These are phyloP conservation scores for Progne subis DNA, from an alignment of 2,113 vertebrate genomes.

Conservation along the genomic window DNA sequence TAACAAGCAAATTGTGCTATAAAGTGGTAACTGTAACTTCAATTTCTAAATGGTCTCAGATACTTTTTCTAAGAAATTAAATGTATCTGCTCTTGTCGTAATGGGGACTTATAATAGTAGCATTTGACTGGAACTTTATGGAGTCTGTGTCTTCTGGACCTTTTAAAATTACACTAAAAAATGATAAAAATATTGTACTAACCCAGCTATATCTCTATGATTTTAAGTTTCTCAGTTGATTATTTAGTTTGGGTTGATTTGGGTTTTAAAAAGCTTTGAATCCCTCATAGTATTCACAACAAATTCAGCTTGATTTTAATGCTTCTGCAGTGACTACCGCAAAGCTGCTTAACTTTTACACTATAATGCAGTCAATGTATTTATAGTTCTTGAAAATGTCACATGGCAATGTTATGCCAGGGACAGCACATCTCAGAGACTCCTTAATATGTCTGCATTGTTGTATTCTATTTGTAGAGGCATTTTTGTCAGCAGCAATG, in stretches of 20 bases:
- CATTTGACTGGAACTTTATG: conserved; percentile 42
- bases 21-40: conserved; percentile 52
- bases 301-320: conserved; percentile 23
- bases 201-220: not conserved
- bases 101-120: conserved; percentile 33
- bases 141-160: not conserved
- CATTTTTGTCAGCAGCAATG: conserved; percentile 28
- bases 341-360: conserved; percentile 60
- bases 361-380: conserved; percentile 55
- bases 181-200: not conserved
- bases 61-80: conserved; percentile 42
- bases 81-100: conserved; percentile 24
- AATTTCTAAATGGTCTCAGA: conserved; percentile 43
- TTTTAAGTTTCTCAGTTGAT: not conserved
- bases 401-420: conserved; percentile 39
- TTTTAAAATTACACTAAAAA: not conserved
- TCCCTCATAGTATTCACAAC: not conserved
- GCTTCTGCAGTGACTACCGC: conserved; percentile 42
- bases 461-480: conserved; percentile 52
- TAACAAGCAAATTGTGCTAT: conserved; percentile 42
- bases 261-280: not conserved
- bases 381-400: conserved; percentile 59
- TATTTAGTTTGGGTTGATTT: not conserved
- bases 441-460: conserved; percentile 52
- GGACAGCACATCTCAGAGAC: conserved; percentile 30